A percentile compares a stretch with the other conserved stretches of the same genome.
Evolutionary conservation across 2,888 invertebrate genomes (phyloP).

Genomic region (Lamellibrachia columna): DNA sequence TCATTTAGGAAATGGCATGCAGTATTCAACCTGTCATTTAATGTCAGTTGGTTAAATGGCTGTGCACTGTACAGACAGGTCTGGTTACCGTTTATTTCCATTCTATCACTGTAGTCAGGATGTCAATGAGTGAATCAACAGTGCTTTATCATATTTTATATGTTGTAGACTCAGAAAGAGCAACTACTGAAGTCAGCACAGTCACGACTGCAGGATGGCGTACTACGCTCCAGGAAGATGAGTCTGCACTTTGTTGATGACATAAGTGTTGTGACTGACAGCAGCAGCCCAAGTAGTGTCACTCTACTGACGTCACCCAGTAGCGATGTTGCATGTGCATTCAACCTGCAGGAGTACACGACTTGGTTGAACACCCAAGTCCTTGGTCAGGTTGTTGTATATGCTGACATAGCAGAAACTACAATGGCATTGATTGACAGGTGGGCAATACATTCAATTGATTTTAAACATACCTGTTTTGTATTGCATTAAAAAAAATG

Average conservation of each 20-base stretch:
- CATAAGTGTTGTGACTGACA: not conserved
- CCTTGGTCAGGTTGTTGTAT: constrained; percentile 85
- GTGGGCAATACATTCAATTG: constrained; percentile 42
- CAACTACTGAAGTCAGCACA: constrained; percentile 39
- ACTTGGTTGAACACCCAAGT: constrained; percentile 74
- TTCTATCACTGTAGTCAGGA: too few relatives aligned
- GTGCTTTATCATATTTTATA: not conserved
- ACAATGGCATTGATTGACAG: constrained; percentile 77
- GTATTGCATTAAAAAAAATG: not conserved
- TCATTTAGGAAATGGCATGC: too few relatives aligned
- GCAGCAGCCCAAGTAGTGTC: not conserved
- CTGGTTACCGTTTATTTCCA: constrained; percentile 22
- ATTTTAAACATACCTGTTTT: not conserved
- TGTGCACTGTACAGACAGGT: too few relatives aligned
- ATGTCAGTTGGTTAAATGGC: too few relatives aligned
- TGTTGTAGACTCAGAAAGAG: constrained; percentile 25
- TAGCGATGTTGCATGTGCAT: constrained; percentile 19
- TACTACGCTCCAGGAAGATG: constrained; percentile 46
- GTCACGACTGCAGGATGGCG: constrained; percentile 44
- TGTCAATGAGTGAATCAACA: not conserved
- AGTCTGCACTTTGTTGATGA: constrained; percentile 46
- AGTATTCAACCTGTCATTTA: too few relatives aligned
- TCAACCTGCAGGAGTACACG: constrained; percentile 45
- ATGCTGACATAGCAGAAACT: constrained; percentile 80
- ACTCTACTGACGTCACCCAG: not conserved